A percentile compares a stretch with the other conserved stretches of the same genome.
Conservation (phyloP, 2,888 invertebrate species). For the Aleiodes testaceus region DNA sequence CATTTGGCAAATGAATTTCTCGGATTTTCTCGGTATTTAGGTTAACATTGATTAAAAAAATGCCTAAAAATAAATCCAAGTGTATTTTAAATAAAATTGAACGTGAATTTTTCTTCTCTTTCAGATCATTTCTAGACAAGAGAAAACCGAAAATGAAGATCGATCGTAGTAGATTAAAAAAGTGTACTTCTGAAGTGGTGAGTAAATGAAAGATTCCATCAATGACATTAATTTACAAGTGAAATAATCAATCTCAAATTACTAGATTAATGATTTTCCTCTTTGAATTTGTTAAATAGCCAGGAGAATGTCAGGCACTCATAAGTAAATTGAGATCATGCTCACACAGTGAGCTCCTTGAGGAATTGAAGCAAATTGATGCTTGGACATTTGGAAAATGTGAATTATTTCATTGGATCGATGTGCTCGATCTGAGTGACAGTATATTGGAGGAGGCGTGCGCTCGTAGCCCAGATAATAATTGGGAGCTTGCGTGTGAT, state of each 20-base stretch:
- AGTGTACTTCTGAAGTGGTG: constrained; percentile 88
- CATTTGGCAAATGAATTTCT: background rate
- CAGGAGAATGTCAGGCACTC: constrained; percentile 83
- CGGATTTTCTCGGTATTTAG: background rate
- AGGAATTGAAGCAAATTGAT: constrained; percentile 82
- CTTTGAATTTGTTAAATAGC: constrained; percentile 65
- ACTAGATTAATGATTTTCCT: constrained; percentile 26
- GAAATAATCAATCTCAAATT: constrained; percentile 1
- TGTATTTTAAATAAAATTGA: background rate
- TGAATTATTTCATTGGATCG: constrained; percentile 90
- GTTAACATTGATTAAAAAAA: background rate
- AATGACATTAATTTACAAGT: background rate
- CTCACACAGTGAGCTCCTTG: constrained; percentile 79
- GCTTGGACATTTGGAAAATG: constrained; percentile 92
- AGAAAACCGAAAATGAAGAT: constrained; percentile 81
- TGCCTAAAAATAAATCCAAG: constrained; percentile 2
- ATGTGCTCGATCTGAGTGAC: constrained; percentile 85
- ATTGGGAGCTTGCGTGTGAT: constrained; percentile 85
- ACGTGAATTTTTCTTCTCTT: constrained; percentile 7
- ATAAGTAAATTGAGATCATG: constrained; percentile 83
- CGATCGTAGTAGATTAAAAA: constrained; percentile 85
- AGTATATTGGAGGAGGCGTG: constrained; percentile 85
- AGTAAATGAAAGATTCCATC: constrained; percentile 57
- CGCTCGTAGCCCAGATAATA: constrained; percentile 76
- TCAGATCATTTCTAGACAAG: constrained; percentile 27